These are phyloP conservation scores for Trichogramma pretiosum DNA, from an alignment of 1,140 invertebrate species.

Conservation along the genomic window DNA sequence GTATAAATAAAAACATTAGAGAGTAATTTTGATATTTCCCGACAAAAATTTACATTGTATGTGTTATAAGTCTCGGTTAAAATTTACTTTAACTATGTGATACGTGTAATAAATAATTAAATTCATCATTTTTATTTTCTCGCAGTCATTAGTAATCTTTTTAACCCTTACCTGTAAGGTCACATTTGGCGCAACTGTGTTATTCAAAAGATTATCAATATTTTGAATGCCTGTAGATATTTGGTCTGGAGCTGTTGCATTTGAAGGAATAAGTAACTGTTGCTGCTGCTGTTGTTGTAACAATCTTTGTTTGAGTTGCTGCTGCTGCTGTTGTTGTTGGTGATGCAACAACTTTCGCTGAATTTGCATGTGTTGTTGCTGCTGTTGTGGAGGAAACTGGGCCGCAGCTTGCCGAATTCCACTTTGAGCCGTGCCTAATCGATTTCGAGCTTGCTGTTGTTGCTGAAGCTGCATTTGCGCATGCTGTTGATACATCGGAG, in stretches of 20 bases:
- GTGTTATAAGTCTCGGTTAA: no score
- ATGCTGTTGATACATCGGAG: slow-evolving; percentile 45
- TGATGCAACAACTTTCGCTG: slow-evolving; percentile 36
- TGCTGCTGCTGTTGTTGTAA: slow-evolving; percentile 64
- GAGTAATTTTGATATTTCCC: no score
- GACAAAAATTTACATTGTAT: no score
- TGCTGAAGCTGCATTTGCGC: slow-evolving; percentile 13
- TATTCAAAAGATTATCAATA: slow-evolving; percentile 69
- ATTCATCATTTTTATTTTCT: no score
- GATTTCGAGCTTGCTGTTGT: slow-evolving; percentile 37
- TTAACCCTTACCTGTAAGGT: slow-evolving; percentile 53
- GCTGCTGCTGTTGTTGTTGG: slow-evolving; percentile 40
- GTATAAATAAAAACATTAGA: no score
- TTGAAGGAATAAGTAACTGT: slow-evolving; percentile 57
- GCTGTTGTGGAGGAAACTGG: slow-evolving; percentile 37
- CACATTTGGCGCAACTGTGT: slow-evolving; percentile 73
- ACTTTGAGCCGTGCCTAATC: slow-evolving; percentile 32
- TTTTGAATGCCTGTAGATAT: slow-evolving; percentile 59
- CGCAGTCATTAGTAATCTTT: no score
- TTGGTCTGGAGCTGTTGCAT: slow-evolving; percentile 53
- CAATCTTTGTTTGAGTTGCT: slow-evolving; percentile 50
- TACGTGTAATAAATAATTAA: no score
- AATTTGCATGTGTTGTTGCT: slow-evolving; percentile 38
- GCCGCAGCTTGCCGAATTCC: slow-evolving; percentile 30
- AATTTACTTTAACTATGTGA: no score